phyloP scores from a whole-genome alignment of 1,140 invertebrate species.

The Neotoxoptera formosana region DNA sequence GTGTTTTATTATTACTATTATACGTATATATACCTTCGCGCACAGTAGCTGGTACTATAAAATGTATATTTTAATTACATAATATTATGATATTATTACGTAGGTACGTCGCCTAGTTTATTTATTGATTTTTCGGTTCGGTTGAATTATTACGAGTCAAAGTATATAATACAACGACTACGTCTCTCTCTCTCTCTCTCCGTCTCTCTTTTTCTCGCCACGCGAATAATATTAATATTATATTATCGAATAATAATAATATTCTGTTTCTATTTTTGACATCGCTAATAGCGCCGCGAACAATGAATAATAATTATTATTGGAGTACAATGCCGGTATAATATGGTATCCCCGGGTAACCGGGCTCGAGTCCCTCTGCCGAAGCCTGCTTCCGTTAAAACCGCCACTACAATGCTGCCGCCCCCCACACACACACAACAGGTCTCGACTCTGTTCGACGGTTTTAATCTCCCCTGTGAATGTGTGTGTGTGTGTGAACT shows the following conservation, averaged over 20 bases:
- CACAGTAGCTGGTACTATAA: neutral
- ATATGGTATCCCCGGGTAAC: slow-evolving; percentile 5
- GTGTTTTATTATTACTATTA: neutral
- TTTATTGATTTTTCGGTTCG: neutral
- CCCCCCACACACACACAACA: neutral
- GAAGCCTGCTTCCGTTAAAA: neutral
- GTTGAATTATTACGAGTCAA: slow-evolving; percentile 6
- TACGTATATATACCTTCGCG: no score
- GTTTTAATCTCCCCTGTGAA: neutral
- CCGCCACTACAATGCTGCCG: neutral
- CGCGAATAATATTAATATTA: neutral
- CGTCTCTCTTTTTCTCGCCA: neutral
- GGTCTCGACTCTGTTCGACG: neutral
- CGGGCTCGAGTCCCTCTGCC: neutral
- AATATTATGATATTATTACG: no score
- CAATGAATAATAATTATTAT: slow-evolving; percentile 40
- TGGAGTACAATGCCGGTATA: slow-evolving; percentile 7
- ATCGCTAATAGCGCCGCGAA: neutral
- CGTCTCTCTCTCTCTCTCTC: neutral
- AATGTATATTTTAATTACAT: neutral
- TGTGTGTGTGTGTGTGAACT: neutral
- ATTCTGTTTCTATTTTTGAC: slow-evolving; percentile 19
- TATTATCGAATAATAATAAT: neutral
- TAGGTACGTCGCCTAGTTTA: neutral
- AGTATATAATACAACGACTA: no score